Conservation (phyloP, 2,888 invertebrate genomes). For the Aleiodes alternator region DNA sequence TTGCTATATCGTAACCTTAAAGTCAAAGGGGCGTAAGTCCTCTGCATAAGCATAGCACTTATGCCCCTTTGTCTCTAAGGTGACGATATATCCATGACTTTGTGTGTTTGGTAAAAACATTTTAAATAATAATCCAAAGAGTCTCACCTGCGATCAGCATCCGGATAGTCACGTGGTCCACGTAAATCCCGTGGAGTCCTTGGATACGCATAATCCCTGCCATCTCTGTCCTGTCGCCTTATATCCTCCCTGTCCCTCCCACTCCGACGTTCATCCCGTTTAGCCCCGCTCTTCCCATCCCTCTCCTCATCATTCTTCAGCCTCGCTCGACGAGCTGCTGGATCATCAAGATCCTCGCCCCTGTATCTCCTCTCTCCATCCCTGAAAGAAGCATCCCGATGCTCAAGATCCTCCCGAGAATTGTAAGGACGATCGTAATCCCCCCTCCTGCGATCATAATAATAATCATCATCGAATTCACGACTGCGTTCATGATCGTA, state of each 20-base stretch:
- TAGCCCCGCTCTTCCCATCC: not conserved
- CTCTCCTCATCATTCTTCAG: slow-evolving; percentile 29
- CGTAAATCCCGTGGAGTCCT: slow-evolving; percentile 63
- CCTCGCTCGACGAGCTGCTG: slow-evolving; percentile 59
- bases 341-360: slow-evolving; percentile 69
- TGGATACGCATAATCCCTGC: slow-evolving; percentile 65
- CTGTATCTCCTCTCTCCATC: slow-evolving; percentile 70
- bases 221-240: slow-evolving; percentile 39
- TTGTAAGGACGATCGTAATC: slow-evolving; percentile 69
- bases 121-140: too few species aligned
- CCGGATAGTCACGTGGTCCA: slow-evolving; percentile 63
- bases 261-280: slow-evolving; percentile 24
- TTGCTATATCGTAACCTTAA: too few species aligned
- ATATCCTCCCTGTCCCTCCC: not conserved
- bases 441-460: slow-evolving; percentile 69
- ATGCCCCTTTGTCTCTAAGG: too few species aligned
- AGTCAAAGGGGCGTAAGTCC: too few species aligned
- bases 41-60: too few species aligned
- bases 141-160: slow-evolving; percentile 62
- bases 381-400: slow-evolving; percentile 67
- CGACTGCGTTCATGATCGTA: slow-evolving; percentile 70
- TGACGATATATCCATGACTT: too few species aligned
- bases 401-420: slow-evolving; percentile 71
- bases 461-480: slow-evolving; percentile 72
- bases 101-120: too few species aligned